These are phyloP conservation scores for Leucosticte australis DNA, from an alignment of 2,113 vertebrate genomes.

Conservation along the genomic window DNA sequence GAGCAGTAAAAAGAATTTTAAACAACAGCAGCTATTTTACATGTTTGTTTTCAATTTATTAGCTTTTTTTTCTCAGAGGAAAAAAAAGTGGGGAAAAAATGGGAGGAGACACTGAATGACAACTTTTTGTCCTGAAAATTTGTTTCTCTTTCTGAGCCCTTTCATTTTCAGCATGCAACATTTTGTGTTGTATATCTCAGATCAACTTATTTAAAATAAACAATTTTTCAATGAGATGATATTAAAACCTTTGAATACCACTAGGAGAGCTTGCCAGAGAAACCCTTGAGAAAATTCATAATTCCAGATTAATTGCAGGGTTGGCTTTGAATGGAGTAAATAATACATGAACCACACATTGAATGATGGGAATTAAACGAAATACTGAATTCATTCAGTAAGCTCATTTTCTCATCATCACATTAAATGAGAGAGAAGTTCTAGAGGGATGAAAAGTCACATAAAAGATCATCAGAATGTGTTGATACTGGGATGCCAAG, in stretches of 20 bases:
- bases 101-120: neutral
- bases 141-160: neutral
- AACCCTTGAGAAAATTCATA: constrained; percentile 45
- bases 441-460: neutral
- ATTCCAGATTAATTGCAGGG: constrained; percentile 43
- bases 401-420: neutral
- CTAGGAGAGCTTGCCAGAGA: constrained; percentile 24
- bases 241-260: constrained; percentile 28
- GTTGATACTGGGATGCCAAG: neutral
- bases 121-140: neutral
- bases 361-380: neutral
- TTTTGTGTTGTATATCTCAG: neutral
- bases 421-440: neutral
- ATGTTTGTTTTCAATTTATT: neutral
- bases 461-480: neutral
- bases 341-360: neutral
- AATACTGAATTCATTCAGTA: neutral
- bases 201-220: constrained; percentile 3
- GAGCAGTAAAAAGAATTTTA: neutral
- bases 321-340: constrained; percentile 28
- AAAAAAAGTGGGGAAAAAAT: neutral
- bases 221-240: neutral
- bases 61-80: neutral
- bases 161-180: neutral
- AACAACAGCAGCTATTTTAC: neutral